Conservation (phyloP, 1,140 invertebrate genomes). For the Helicoverpa zea region DNA sequence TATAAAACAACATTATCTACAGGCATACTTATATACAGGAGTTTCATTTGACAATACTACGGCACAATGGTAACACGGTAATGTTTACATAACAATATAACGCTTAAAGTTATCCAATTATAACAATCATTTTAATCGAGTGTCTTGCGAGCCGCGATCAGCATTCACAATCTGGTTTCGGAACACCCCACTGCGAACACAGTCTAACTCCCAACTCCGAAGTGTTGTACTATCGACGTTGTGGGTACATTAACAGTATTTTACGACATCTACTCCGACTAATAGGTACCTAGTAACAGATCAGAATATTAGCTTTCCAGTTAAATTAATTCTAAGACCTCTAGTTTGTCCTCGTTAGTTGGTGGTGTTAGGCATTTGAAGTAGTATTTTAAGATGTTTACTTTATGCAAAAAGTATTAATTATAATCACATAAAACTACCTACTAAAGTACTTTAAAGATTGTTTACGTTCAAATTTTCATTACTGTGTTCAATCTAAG, state of each 20-base stretch:
- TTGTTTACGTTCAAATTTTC: too few species aligned
- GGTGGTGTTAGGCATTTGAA: background rate
- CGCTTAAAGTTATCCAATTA: too few species aligned
- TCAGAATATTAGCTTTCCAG: conserved; percentile 20
- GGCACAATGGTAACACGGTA: too few species aligned
- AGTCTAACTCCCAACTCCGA: conserved; percentile 9
- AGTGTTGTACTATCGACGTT: conserved; percentile 35
- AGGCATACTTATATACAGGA: too few species aligned
- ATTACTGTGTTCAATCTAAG: too few species aligned
- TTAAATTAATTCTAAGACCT: conserved; percentile 22
- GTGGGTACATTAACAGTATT: conserved; percentile 42
- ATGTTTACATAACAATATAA: too few species aligned
- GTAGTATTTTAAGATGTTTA: background rate
- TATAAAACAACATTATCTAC: too few species aligned
- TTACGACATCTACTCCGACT: conserved; percentile 41
- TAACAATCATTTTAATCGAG: too few species aligned
- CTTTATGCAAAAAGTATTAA: too few species aligned
- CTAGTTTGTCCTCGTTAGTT: background rate
- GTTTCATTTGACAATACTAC: too few species aligned
- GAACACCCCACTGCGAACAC: conserved; percentile 5
- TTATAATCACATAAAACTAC: too few species aligned
- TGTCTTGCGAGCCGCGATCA: background rate
- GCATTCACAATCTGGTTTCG: background rate
- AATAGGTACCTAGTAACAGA: conserved; percentile 37
- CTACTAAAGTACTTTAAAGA: too few species aligned